Evolutionary conservation across 2,888 invertebrate genomes (phyloP).

Genomic region (Rugalucina vietnamica): DNA sequence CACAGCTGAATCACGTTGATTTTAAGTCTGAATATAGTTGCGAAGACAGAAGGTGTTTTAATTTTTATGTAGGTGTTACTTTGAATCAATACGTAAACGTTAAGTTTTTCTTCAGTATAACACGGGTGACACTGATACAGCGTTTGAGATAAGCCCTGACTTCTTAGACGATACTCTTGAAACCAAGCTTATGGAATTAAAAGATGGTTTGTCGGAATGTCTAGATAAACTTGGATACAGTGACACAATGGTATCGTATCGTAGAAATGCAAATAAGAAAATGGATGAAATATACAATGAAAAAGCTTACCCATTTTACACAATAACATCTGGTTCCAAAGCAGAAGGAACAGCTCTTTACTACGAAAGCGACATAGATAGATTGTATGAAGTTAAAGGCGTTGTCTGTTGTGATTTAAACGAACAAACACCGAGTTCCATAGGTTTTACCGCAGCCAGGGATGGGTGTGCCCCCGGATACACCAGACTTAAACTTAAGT

Average conservation of each 20-base stretch:
- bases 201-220: neutral
- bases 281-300: conserved; percentile 20
- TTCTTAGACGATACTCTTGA: too few species aligned
- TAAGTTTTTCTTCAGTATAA: too few species aligned
- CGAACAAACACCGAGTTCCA: neutral
- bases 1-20: too few species aligned
- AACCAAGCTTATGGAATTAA: neutral
- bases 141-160: too few species aligned
- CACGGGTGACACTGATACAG: too few species aligned
- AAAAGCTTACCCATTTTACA: neutral
- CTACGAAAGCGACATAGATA: conserved; percentile 37
- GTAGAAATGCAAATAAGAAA: neutral
- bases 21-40: too few species aligned
- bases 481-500: neutral
- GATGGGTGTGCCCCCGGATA: neutral
- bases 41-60: too few species aligned
- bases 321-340: conserved; percentile 31
- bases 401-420: conserved; percentile 12
- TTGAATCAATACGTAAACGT: too few species aligned
- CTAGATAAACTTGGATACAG: conserved; percentile 13
- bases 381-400: conserved; percentile 8
- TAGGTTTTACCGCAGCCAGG: neutral
- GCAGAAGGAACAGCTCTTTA: conserved; percentile 30
- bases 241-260: neutral
- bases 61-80: too few species aligned